Base-by-base conservation (phyloP, 2,797 vertebrate species). In the Crenuchus spilurus region DNA sequence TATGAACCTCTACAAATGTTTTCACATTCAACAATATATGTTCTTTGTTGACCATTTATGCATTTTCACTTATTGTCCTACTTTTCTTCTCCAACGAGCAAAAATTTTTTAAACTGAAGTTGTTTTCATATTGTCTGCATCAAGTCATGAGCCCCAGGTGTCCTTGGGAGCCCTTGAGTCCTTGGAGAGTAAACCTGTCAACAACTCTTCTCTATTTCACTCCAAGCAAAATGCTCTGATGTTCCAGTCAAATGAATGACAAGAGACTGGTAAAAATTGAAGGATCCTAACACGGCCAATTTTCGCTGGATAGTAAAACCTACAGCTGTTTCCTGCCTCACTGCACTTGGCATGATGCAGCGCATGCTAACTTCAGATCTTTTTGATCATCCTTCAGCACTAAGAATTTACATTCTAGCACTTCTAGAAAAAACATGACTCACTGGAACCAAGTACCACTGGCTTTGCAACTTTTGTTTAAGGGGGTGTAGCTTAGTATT, bases 151-250 rank as follows among this genome's bases (percentile, higher is more conserved):
- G 81, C 87, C 85, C 44, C 72, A 69, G 55, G 63, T 79, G 80
- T 39, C 90, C 91, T 58, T 87, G 79, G 75, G 86, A 85, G 83
- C 91, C 88, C 76, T 78, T 16, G 68, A 82, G 84, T 58, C 85
- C 84, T 62, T 69, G 11, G 72, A 20, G 39, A 52, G 80, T 22
- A 48, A 30, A 48, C 70, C 30, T 83, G 58, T 41, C 46, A 42
- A 76, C 74, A 81, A 74, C 24, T 44, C 51, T n/a, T 30, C 37
- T 74, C n/a, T 66, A 58, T 85, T 78, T 70, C 62, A 72, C 28
- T 75, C 71, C 78, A 33, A 79, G 48, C 72, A 49, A 80, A 84
- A 70, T 39, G 28, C 42, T 80, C 39, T 82, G 70, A 85, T 81
- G 70, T 87, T 22, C 70, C 49, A 73, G 67, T 70, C 78, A 41